Base-by-base conservation (phyloP, 1,140 invertebrate genomes). In the Ctenoplectra terminalis region DNA sequence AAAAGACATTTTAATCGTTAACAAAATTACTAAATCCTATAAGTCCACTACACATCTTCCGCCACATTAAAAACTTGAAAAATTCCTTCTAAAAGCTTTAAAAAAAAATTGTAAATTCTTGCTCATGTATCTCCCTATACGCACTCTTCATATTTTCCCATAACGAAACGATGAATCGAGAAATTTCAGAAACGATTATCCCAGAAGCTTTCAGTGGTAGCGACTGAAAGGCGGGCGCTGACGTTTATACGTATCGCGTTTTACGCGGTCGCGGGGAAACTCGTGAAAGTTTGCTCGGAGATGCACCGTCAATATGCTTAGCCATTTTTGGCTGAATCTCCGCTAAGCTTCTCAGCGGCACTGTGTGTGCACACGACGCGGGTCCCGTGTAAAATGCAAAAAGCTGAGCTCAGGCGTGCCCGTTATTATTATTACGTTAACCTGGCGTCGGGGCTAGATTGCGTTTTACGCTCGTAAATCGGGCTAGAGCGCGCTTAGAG, bases 281-380 rank as follows among this genome's bases (percentile, higher is more conserved):
- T 73, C 77, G 58, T 86, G 71, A 81, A 86, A 85, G 70, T 81
- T 85, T 81, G 48, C 69, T 54, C 64, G 58, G 50, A 64, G 71
- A 66, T 86, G 58, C 77, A 71, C 71, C 84, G 71, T 86, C 84
- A 66, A 86, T 85, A 84, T 75, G 83, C 69, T 81, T 67, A 60
- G 31, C 75, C 71, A 81, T 85, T 85, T 86, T 85, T 72, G 71
- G 77, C 40, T 61, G 73, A 85, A 85, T 66, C 77, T 81, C 61
- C 64, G 37, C 43, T 84, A 81, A 84, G 76, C 81, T 66, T 37
- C 75, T 78, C 70, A 77, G 48, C 43, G 48, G 43, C 20, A 4
- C 23, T 34, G 46, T 29, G 48, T 64, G 48, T 74, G 26, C 15
- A 40, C 56, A 7, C 58, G 69, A 52, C 60, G 29, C 26, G 43